Conservation (phyloP, 1,140 invertebrate species). For the Heterodera schachtii region DNA sequence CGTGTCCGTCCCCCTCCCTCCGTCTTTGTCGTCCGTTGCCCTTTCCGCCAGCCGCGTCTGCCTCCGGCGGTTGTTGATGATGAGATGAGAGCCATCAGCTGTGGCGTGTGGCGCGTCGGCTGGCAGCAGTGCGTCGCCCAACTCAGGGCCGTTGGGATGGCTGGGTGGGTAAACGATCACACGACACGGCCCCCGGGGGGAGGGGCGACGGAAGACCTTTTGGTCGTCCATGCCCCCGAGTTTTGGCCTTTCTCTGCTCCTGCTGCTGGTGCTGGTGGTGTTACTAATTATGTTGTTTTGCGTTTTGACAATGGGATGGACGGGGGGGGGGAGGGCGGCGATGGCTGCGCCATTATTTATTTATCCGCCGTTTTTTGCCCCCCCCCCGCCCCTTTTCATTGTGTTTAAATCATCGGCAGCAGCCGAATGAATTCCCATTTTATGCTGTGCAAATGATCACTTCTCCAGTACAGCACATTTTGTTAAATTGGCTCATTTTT, state of each 20-base stretch:
- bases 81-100: too few species aligned
- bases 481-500: too few species aligned
- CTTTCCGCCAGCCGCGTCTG: neutral
- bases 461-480: too few species aligned
- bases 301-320: neutral
- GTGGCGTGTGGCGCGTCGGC: neutral
- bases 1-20: neutral
- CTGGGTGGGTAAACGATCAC: neutral
- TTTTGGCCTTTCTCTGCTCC: neutral
- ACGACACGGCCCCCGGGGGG: neutral
- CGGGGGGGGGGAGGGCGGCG: too few species aligned
- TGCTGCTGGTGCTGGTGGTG: neutral
- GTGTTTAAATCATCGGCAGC: neutral
- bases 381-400: too few species aligned
- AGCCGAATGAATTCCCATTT: neutral
- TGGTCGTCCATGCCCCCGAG: neutral
- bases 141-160: neutral
- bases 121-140: neutral
- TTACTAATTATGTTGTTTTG: neutral
- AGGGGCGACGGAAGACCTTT: neutral
- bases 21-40: neutral
- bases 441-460: too few species aligned
- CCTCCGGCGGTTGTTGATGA: neutral
- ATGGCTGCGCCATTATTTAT: neutral
- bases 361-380: neutral